Conservation (phyloP, 2,797 vertebrate genomes). For the Taeniopygia guttata region DNA sequence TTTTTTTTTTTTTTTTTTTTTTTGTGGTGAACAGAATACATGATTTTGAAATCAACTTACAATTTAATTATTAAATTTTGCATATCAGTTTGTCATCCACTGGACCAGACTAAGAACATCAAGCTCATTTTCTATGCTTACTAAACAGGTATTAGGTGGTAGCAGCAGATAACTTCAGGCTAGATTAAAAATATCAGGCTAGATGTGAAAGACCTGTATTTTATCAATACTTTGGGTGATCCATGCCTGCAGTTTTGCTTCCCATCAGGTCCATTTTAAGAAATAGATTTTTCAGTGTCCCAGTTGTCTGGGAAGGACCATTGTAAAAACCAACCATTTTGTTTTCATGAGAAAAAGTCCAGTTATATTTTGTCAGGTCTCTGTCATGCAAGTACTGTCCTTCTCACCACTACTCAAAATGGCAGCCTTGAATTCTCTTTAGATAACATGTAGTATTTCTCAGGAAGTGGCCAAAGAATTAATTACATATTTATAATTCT, state of each 20-base stretch:
- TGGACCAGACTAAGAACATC: background rate
- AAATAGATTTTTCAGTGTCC: background rate
- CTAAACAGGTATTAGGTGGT: background rate
- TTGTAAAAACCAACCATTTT: background rate
- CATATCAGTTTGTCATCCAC: background rate
- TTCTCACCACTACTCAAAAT: background rate
- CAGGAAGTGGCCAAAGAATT: background rate
- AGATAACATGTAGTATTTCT: background rate
- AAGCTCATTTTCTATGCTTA: background rate
- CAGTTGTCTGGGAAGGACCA: background rate
- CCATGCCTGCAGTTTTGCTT: background rate
- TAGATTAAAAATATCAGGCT: background rate
- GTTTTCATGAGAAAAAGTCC: background rate
- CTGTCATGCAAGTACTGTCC: background rate
- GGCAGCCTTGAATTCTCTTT: background rate
- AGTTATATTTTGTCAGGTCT: background rate
- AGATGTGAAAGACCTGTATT: background rate
- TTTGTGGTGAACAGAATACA: background rate
- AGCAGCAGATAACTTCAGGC: background rate
- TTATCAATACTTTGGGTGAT: background rate
- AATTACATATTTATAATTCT: background rate
- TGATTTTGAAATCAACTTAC: background rate
- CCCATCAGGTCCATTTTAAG: background rate
- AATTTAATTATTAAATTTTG: background rate
- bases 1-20: background rate